A percentile compares a stretch with the other conserved stretches of the same genome.
Evolutionary conservation across 2,113 vertebrate species (phyloP).

Genomic region (Cavia aperea): DNA sequence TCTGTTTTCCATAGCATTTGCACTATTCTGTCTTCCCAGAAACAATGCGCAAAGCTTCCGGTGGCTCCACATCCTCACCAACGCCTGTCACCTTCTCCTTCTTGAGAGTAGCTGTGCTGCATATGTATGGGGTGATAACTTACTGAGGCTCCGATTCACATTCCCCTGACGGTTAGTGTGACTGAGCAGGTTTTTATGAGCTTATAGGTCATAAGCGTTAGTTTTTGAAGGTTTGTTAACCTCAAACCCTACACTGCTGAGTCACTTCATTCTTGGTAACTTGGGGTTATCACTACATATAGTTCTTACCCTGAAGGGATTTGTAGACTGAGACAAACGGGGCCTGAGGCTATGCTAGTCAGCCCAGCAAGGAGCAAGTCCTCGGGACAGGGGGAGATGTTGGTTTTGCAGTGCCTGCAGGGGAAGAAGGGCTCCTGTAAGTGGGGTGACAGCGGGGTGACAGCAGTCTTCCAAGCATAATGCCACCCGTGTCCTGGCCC

Average conservation of each 20-base stretch:
- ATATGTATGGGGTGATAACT: not conserved
- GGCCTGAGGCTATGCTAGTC: not conserved
- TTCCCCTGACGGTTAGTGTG: not conserved
- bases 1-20: not conserved
- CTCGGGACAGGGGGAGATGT: not conserved
- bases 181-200: not conserved
- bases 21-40: not conserved
- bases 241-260: not conserved
- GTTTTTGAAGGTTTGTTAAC: not conserved
- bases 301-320: not conserved
- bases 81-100: not conserved
- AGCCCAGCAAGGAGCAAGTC: not conserved
- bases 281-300: not conserved
- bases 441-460: not conserved
- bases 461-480: not conserved
- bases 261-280: not conserved
- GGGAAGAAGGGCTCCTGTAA: not conserved
- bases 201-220: not conserved
- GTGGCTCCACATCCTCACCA: not conserved
- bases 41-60: not conserved
- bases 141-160: not conserved
- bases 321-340: not conserved
- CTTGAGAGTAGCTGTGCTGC: no score
- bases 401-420: not conserved
- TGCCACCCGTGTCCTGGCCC: not conserved